A percentile compares a stretch with the other conserved stretches of the same genome.
These are phyloP conservation scores for Poeciliopsis paucimaculata DNA, from an alignment of 2,797 vertebrate genomes.

Conservation along the genomic window DNA sequence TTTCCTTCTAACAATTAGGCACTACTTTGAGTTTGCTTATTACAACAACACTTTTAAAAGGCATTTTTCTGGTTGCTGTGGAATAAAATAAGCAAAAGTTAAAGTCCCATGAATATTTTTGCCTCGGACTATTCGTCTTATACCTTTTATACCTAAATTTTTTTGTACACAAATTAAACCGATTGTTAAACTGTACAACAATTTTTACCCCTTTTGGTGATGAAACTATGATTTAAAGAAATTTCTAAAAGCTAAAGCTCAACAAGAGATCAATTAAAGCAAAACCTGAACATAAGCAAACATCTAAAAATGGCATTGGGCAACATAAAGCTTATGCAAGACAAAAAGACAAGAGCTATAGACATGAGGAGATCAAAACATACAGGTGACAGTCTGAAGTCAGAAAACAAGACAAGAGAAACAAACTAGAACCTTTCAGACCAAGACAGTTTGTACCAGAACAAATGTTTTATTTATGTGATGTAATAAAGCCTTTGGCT, in stretches of 20 bases:
- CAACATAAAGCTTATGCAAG: not conserved
- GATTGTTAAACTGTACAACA: not conserved
- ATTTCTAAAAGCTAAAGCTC: not conserved
- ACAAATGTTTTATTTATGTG: constrained; percentile 11
- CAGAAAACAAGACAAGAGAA: not conserved
- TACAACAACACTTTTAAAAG: not conserved
- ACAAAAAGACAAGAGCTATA: not conserved
- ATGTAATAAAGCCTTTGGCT: constrained; percentile 7
- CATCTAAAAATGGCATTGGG: not conserved
- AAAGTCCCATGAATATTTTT: not conserved
- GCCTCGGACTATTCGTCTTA: not conserved
- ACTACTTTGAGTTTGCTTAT: not conserved
- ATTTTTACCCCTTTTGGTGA: not conserved
- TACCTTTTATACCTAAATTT: not conserved
- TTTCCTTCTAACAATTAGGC: not conserved
- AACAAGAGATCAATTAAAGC: not conserved
- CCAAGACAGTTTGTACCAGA: not conserved
- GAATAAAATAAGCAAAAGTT: not conserved
- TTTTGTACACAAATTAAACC: not conserved
- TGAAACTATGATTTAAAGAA: not conserved
- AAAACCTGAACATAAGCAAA: not conserved
- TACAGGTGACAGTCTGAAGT: not conserved
- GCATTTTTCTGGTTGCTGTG: not conserved
- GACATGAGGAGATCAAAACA: not conserved
- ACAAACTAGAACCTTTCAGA: not conserved